Base-by-base conservation (phyloP, 2,888 invertebrate genomes). In the Drosophila koepferae region DNA sequence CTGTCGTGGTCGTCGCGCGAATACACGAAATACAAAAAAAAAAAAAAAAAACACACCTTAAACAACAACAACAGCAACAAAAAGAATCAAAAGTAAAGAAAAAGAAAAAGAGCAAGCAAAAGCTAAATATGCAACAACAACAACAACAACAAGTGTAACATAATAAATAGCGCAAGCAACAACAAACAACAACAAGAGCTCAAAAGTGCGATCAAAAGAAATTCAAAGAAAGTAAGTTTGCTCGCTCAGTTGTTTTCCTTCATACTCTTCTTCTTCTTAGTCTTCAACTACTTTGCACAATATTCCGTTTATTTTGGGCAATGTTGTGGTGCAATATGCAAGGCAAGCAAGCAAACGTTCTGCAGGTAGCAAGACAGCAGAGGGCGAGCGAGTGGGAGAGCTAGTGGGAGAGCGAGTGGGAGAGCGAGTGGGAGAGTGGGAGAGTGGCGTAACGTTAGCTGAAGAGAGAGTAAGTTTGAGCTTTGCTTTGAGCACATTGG, bases 161-260 rank as follows among this genome's bases (percentile, higher is more conserved):
- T 46, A 60, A 63, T 44, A 63, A 77, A 67, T 67, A 71, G 60
- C 51, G 51, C 80, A 79, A 80, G 64, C 64, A 73, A 85, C n/a
- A 74, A 75, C 65, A 67, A 67, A 65, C 53, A 66, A 70, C 55
- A 66, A 54, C 55, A 28, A 28, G 55, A 76, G 66, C 72, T 56
- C 59, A 68, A 68, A 73, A 64, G 53, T 62, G 74, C 75, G 71
- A 76, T 63, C 66, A 64, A 81, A 78, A 81, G 78, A 77, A 78
- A 80, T 79, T 53, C 81, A 58, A 80, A 89, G 74, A 90, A 90
- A 89, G 89, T 84, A 82, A 90, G 90, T 89, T 89, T 74, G 72
- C 61, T 72, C 64, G 58, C 60, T 65, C 58, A 68, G 53, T 68
- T 58, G 56, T 40, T 49, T 60, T 60, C 5, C 1, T 59, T 28